These are phyloP conservation scores for Torymus tubicola DNA, from an alignment of 2,888 invertebrate genomes.

Conservation along the genomic window DNA sequence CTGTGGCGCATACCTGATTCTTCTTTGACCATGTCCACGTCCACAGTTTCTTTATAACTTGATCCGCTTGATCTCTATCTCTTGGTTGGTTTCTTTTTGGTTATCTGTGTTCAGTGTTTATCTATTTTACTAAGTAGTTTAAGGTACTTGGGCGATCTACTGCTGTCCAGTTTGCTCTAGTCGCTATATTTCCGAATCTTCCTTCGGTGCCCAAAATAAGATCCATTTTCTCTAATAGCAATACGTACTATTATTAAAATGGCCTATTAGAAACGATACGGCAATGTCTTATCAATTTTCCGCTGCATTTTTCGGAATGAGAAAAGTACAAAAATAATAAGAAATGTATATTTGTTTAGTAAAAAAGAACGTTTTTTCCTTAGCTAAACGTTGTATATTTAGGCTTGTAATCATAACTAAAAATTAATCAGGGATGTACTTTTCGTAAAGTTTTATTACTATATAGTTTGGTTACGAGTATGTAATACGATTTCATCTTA, in stretches of 20 bases:
- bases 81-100: slow-evolving; percentile 60
- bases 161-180: slow-evolving; percentile 52
- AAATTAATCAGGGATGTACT: slow-evolving; percentile 18
- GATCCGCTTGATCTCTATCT: slow-evolving; percentile 64
- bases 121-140: slow-evolving; percentile 57
- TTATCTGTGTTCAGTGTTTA: slow-evolving; percentile 57
- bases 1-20: slow-evolving; percentile 79
- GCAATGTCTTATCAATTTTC: slow-evolving; percentile 25
- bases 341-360: slow-evolving; percentile 13
- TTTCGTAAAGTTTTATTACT: slow-evolving; percentile 13
- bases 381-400: slow-evolving; percentile 21
- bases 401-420: slow-evolving; percentile 12
- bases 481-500: slow-evolving; percentile 24
- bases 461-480: slow-evolving; percentile 21
- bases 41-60: slow-evolving; percentile 76
- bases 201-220: slow-evolving; percentile 21
- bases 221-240: slow-evolving; percentile 18
- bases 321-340: slow-evolving; percentile 45
- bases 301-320: slow-evolving; percentile 21
- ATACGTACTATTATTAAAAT: slow-evolving; percentile 23
- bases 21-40: slow-evolving; percentile 77
- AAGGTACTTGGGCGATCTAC: slow-evolving; percentile 53
- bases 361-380: slow-evolving; percentile 20
- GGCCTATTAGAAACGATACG: slow-evolving; percentile 6
- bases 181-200: slow-evolving; percentile 43